Evolutionary conservation across 2,113 vertebrate genomes (phyloP).

Genomic region (Xenopus laevis): DNA sequence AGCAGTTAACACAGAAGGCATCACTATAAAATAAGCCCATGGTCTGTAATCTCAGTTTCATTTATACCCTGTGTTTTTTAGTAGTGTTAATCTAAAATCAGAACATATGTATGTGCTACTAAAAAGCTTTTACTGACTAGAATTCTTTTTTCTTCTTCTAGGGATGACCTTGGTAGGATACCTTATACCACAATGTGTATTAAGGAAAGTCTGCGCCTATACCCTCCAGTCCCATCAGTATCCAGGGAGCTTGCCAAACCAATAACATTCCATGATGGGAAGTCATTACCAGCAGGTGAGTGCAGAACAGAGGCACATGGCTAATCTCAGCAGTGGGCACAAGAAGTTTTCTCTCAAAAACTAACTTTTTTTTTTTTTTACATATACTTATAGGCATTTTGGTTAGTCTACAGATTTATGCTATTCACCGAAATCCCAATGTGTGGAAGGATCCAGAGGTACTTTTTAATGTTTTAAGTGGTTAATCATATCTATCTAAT

Average conservation of each 20-base stretch:
- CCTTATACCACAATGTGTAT: constrained; percentile 86
- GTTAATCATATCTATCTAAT: too few species aligned
- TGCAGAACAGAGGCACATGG: not conserved
- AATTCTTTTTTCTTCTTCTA: constrained; percentile 45
- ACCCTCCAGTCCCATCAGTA: constrained; percentile 67
- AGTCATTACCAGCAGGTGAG: constrained; percentile 74
- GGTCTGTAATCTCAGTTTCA: not conserved
- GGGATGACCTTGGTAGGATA: constrained; percentile 82
- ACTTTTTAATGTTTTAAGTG: too few species aligned
- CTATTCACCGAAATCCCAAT: constrained; percentile 62
- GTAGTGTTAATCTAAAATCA: too few species aligned
- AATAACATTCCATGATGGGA: constrained; percentile 80
- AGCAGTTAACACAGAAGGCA: not conserved
- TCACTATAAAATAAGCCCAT: too few species aligned
- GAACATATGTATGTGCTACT: not conserved
- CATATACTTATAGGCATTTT: not conserved
- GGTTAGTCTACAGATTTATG: not conserved
- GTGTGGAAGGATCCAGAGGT: constrained; percentile 69
- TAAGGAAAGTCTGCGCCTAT: constrained; percentile 82
- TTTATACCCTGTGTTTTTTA: not conserved
- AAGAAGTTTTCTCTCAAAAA: too few species aligned
- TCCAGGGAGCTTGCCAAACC: constrained; percentile 64
- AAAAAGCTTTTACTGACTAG: not conserved
- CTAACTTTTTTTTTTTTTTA: too few species aligned
- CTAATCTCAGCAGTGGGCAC: too few species aligned